Base-by-base conservation (phyloP, 2,888 invertebrate genomes). In the Pachycephus smyrnensis region DNA sequence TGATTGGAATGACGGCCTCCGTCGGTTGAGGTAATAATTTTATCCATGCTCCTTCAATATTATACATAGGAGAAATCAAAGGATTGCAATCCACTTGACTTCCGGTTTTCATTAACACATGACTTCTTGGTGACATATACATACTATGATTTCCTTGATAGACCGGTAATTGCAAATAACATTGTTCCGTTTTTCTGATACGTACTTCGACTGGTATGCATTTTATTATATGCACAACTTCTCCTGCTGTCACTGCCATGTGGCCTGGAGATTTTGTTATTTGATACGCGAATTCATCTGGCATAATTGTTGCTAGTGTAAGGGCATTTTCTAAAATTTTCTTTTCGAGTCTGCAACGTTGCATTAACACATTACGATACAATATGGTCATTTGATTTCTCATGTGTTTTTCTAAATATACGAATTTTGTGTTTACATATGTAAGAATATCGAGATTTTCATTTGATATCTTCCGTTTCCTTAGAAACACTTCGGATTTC, bases 231-330 rank as follows among this genome's bases (percentile, higher is more conserved):
- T 80, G 79, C 3, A 82, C 73, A 12, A 79, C 73, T 77, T 82
- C 81, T 15, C 80, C 81, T 9, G 75, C 71, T 15, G 71, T 76
- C 31, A 75, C 69, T 12, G 81, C 81, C 33, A 80, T 77, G 69
- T 79, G 80, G 11, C 81, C 81, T n/a, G 80, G 75, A 3, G 76
- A 75, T 73, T 81, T 76, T 75, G 78, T 82, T n/a, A 82, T 68
- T 12, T 80, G 69, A 23, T 69, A 80, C 23, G 80, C 79, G n/a
- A 82, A 79, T 32, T 79, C 79, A 68, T 79, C 79, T 0, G 81
- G 81, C 15, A 76, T 37, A 15, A 81, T 73, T n/a, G 77, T 55
- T 1, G 81, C 81, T 15, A 82, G 15, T 1, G 79, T 73, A 9
- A 80, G 73, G 68, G 78, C 69, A 69, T 83, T 83, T 73, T 78